Percentiles rank a stretch among this genome's conserved stretches.
These are phyloP conservation scores for Drosophila borealis DNA, from an alignment of 2,888 invertebrate species.

Conservation along the genomic window DNA sequence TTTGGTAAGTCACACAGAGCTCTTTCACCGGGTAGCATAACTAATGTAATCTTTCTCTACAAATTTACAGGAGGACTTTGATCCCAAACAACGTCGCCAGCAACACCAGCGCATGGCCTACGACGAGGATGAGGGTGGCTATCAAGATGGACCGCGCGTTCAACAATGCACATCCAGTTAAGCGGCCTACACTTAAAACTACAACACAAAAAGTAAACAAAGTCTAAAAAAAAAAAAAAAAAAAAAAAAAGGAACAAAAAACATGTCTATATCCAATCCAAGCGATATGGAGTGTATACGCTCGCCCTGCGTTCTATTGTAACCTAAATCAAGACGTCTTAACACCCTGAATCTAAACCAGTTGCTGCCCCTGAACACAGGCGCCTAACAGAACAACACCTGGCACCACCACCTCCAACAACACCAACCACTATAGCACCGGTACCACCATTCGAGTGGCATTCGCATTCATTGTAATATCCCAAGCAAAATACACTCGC, in stretches of 20 bases:
- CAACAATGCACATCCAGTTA: conserved; percentile 93
- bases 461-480: conserved; percentile 25
- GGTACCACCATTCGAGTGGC: conserved; percentile 11
- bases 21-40: background rate
- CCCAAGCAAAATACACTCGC: conserved; percentile 16
- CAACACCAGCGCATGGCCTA: conserved; percentile 88
- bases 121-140: conserved; percentile 92
- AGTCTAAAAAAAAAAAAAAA: background rate
- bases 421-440: conserved; percentile 6
- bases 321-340: conserved; percentile 36
- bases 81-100: conserved; percentile 90
- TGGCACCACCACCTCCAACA: conserved; percentile 17
- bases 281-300: conserved; percentile 21
- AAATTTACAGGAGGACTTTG: conserved; percentile 87
- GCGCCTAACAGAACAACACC: conserved; percentile 20
- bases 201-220: conserved; percentile 6
- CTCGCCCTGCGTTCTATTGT: conserved; percentile 34
- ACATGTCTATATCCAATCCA: conserved; percentile 24
- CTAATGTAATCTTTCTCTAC: background rate
- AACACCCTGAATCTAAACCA: conserved; percentile 9
- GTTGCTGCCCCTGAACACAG: conserved; percentile 9
- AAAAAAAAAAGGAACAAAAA: background rate
- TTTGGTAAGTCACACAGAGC: conserved; percentile 77
- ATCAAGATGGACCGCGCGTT: conserved; percentile 87
- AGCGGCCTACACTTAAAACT: conserved; percentile 69